Conservation (phyloP, 1,140 invertebrate genomes). For the Drosophila azteca region DNA sequence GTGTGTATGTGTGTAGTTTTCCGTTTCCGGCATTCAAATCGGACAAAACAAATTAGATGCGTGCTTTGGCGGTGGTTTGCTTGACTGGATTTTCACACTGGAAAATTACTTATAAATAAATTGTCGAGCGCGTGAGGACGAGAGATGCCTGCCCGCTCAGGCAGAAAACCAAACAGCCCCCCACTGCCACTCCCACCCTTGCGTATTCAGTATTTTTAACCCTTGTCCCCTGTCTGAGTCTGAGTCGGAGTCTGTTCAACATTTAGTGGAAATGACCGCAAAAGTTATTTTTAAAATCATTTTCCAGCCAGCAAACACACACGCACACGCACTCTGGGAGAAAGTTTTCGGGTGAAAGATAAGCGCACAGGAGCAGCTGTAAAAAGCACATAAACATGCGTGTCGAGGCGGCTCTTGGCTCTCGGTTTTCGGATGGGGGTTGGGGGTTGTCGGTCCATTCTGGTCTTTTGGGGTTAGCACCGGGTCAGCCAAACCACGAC, state of each 20-base stretch:
- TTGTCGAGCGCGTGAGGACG: conserved; percentile 14
- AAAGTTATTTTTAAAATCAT: conserved; percentile 78
- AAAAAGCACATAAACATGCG: conserved; percentile 80
- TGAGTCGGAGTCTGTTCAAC: conserved; percentile 13
- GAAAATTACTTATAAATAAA: conserved; percentile 42
- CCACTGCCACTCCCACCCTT: not conserved
- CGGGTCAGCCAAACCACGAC: conserved; percentile 9
- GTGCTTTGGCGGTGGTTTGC: too few species aligned
- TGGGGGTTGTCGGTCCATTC: conserved; percentile 38
- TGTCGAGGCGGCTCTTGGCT: conserved; percentile 42
- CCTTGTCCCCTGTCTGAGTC: conserved; percentile 17
- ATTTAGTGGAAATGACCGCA: conserved; percentile 78
- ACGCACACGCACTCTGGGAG: conserved; percentile 5
- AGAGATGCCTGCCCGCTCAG: conserved; percentile 7
- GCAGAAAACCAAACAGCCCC: conserved; percentile 33
- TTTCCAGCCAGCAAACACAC: conserved; percentile 33
- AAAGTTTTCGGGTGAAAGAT: conserved; percentile 59
- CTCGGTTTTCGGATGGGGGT: conserved; percentile 16
- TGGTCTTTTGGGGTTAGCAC: conserved; percentile 19
- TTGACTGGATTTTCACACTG: conserved; percentile 9
- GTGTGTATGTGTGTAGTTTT: too few species aligned
- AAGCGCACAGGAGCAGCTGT: conserved; percentile 70
- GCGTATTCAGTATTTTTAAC: conserved; percentile 17
- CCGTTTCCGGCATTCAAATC: too few species aligned
- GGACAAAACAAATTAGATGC: too few species aligned